Evolutionary conservation across 30 jellyfish, hydroid and myxozoan genomes (phyloP).

Genomic region (Nemopilema nomurai): DNA sequence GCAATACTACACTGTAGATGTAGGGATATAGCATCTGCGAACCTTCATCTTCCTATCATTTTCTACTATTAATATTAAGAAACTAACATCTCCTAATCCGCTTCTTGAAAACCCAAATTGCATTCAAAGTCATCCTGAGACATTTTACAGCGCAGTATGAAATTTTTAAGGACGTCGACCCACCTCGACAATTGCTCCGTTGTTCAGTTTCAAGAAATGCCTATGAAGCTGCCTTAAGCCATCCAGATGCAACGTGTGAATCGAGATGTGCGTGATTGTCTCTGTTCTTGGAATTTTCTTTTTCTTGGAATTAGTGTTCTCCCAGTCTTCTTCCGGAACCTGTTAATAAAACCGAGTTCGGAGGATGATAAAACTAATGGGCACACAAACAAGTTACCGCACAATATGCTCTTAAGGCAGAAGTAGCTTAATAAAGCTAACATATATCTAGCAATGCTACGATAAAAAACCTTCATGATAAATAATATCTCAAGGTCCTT

Average conservation of each 20-base stretch:
- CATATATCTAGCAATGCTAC: too few relatives aligned
- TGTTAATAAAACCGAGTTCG: not conserved
- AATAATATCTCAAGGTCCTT: too few relatives aligned
- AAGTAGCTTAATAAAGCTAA: too few relatives aligned
- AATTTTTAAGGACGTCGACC: not conserved
- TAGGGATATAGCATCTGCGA: not conserved
- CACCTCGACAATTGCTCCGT: constrained; percentile 96
- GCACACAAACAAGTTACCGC: not conserved
- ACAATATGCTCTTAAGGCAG: too few relatives aligned
- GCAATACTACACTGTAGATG: not conserved
- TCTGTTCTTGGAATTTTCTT: constrained; percentile 71
- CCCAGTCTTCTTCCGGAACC: constrained; percentile 87
- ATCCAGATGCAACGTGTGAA: constrained; percentile 84
- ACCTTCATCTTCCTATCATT: too few relatives aligned
- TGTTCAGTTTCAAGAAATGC: constrained; percentile 82
- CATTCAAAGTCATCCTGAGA: not conserved
- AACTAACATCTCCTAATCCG: too few relatives aligned
- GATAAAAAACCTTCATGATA: too few relatives aligned
- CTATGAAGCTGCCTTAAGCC: constrained; percentile 88
- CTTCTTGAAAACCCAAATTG: too few relatives aligned
- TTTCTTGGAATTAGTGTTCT: constrained; percentile 42
- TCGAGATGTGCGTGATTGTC: constrained; percentile 85
- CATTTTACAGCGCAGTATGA: not conserved
- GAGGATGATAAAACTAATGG: not conserved
- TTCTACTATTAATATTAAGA: too few relatives aligned